These are phyloP conservation scores for Tholera decimalis DNA, from an alignment of 2,888 invertebrate species.

Conservation along the genomic window DNA sequence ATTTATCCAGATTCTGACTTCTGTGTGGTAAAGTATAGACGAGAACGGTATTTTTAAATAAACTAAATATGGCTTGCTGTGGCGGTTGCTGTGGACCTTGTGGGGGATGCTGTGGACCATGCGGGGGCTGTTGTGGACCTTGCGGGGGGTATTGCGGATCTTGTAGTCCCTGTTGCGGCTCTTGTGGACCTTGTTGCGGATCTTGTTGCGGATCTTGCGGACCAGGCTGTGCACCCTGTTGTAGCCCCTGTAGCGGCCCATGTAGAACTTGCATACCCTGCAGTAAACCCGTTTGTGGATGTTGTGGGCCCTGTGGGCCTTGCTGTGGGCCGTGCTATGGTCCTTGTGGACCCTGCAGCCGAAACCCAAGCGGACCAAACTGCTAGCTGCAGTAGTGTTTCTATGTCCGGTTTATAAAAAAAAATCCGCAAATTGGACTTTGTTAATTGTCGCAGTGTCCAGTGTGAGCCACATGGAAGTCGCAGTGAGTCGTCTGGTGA, in stretches of 20 bases:
- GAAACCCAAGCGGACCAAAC: slow-evolving; percentile 6
- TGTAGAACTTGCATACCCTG: slow-evolving; percentile 30
- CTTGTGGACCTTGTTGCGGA: not conserved
- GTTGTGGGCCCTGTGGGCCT: slow-evolving; percentile 35
- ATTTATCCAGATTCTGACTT: not conserved
- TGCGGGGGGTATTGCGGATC: slow-evolving; percentile 1
- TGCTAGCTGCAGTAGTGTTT: slow-evolving; percentile 6
- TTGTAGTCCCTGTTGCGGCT: not conserved
- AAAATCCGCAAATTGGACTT: slow-evolving; percentile 8
- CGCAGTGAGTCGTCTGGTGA: slow-evolving; percentile 4
- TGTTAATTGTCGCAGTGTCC: slow-evolving; percentile 20
- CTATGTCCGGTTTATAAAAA: slow-evolving; percentile 23
- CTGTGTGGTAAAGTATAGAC: slow-evolving; percentile 7
- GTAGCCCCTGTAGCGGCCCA: slow-evolving; percentile 15
- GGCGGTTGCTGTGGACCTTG: slow-evolving; percentile 10
- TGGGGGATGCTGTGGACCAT: not conserved
- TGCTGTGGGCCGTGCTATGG: slow-evolving; percentile 39
- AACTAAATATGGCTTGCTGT: slow-evolving; percentile 40
- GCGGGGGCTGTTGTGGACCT: slow-evolving; percentile 12
- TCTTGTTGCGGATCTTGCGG: slow-evolving; percentile 19
- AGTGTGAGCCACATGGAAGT: slow-evolving; percentile 11
- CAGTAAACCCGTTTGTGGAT: slow-evolving; percentile 46
- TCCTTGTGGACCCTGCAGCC: slow-evolving; percentile 51
- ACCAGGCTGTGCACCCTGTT: not conserved
- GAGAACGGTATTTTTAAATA: slow-evolving; percentile 15